These are phyloP conservation scores for Oegoconia quadripuncta DNA, from an alignment of 2,888 invertebrate species.

Conservation along the genomic window DNA sequence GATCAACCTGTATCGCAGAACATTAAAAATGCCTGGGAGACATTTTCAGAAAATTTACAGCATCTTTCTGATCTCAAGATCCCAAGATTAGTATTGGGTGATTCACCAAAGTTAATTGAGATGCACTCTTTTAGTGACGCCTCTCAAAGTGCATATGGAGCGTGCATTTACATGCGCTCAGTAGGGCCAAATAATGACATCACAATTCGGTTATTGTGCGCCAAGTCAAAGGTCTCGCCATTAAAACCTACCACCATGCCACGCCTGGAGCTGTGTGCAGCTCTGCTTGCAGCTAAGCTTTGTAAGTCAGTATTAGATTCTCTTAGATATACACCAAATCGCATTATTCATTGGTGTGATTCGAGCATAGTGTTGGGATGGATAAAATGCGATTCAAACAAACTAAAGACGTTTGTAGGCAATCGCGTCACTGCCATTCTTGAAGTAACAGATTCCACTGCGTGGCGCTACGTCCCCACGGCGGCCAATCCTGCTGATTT, in stretches of 20 bases:
- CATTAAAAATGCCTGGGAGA: conserved; percentile 18
- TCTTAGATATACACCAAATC: conserved; percentile 1
- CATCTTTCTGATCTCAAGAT: conserved; percentile 15
- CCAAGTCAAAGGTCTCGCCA: conserved; percentile 14
- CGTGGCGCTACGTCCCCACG: conserved; percentile 26
- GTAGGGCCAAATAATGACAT: conserved; percentile 8
- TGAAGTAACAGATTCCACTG: conserved; percentile 14
- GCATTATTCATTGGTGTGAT: conserved; percentile 7
- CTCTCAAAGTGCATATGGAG: conserved; percentile 25
- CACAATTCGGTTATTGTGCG: conserved; percentile 15
- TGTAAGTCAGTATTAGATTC: conserved; percentile 8
- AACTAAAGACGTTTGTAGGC: conserved; percentile 26
- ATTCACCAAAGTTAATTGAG: conserved; percentile 19
- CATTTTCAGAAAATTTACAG: conserved; percentile 16
- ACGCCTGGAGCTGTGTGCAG: conserved; percentile 13
- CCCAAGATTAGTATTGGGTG: conserved; percentile 21
- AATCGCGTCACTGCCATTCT: conserved; percentile 21
- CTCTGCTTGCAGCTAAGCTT: conserved; percentile 9
- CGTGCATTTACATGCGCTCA: conserved; percentile 27
- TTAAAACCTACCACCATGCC: conserved; percentile 13
- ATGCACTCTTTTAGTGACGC: conserved; percentile 34
- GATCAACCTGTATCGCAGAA: conserved; percentile 22
- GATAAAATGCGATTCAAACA: conserved; percentile 18
- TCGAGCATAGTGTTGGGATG: conserved; percentile 24
- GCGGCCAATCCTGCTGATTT: conserved; percentile 23